Evolutionary conservation across 2,888 invertebrate genomes (phyloP).

Genomic region (Drosophila fungiperda): DNA sequence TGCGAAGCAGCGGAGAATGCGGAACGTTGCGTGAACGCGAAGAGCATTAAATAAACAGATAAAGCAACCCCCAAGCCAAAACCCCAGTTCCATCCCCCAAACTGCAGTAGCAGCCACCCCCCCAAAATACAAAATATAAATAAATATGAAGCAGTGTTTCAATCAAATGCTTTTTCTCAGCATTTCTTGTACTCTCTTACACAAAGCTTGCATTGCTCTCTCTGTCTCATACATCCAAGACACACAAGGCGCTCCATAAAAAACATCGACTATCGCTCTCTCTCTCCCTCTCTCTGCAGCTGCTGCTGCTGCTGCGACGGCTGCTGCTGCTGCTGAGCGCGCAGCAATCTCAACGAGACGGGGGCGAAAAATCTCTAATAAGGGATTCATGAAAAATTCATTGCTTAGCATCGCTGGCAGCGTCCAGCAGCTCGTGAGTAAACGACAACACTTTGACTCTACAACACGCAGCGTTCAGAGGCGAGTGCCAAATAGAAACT

Average conservation of each 20-base stretch:
- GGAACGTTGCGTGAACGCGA: conserved; percentile 27
- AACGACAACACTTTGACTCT: conserved; percentile 83
- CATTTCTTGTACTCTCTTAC: neutral
- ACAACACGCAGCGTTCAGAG: conserved; percentile 75
- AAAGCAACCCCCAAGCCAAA: conserved; percentile 54
- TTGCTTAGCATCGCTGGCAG: conserved; percentile 73
- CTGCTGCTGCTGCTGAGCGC: conserved; percentile 44
- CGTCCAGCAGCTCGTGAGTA: conserved; percentile 80
- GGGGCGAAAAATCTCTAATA: conserved; percentile 75
- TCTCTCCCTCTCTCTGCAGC: conserved; percentile 27
- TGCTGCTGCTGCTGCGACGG: neutral
- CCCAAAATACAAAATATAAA: neutral
- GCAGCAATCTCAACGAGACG: conserved; percentile 67
- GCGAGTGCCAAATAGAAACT: conserved; percentile 28
- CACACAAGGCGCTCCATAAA: neutral
- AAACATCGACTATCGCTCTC: neutral
- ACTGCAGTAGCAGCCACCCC: conserved; percentile 10
- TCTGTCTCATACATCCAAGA: neutral
- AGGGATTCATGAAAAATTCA: conserved; percentile 82
- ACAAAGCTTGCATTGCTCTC: neutral
- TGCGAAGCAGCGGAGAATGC: conserved; percentile 47
- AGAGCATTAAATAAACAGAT: conserved; percentile 68
- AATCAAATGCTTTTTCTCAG: conserved; percentile 3
- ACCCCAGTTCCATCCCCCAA: conserved; percentile 15
- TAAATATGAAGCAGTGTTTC: conserved; percentile 7